Evolutionary conservation across 2,888 invertebrate genomes (phyloP), one percentile per base, ranked within the genome.

Genomic region (Parascotia fuliginaria): DNA sequence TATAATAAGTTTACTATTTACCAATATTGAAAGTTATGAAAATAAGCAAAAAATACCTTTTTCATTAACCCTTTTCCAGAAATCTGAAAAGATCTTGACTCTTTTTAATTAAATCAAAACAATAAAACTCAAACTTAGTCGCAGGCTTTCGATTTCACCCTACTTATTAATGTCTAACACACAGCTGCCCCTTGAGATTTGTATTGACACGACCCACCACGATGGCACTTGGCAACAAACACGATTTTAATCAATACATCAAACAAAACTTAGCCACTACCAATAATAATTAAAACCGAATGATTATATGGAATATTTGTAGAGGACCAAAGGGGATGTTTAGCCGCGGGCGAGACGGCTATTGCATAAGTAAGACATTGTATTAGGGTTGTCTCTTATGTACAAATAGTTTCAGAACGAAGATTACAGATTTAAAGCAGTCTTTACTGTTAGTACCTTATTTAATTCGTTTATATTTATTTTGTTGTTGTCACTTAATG

Each of bases 211-310:
- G 63, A 68, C 74, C 65, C 76, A 77, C 73, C 64, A 54, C 61
- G 78, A 82, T 79, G 83, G 83, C 90, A 88, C 88, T 88, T 86
- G 77, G 80, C 75, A 73, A 83, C 87, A 87, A 89, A 89, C 89
- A 88, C 83, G 79, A 77, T 81, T 89, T 87, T 92, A 91, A 92
- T 91, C 91, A 92, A 91, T 91, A 90, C 89, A 86, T 92, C 91
- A 92, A 92, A 92, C 91, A 91, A 82, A 87, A 88, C 84, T 87
- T 83, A 78, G 79, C 85, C 85, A 83, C 86, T 84, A 83, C 85
- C 89, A 87, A 91, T 91, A 91, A 92, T 91, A 92, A 92, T 92
- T 91, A 91, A 91, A 91, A 92, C 81, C 86, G 88, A 85, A 91
- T 90, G 84, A 91, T 91, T 89, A 87, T 86, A 82, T 83, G 79